Evolutionary conservation across 2,888 invertebrate species (phyloP), one percentile per base, ranked within the genome.

Genomic region (Drosophila melanosoma): DNA sequence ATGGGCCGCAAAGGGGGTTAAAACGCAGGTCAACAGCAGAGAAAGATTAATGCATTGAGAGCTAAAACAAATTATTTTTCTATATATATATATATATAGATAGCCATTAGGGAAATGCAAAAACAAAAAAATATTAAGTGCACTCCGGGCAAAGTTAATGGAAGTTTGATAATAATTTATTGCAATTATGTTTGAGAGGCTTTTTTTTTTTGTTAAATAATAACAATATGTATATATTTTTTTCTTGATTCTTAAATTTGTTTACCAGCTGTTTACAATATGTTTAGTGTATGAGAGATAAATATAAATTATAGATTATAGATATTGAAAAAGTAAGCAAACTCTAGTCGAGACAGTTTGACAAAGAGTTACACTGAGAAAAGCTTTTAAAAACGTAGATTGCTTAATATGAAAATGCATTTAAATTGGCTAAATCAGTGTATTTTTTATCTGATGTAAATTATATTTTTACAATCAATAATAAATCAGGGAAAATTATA

Each of bases 41-140:
- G 51, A 63, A 59, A 77, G 56, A 76, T 80, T 56, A 71, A 68
- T 71, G 80, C 58, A 61, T 48, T 26, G 26, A 40, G 35, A 57
- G 40, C 58, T 48, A 36, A 67, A 76, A 62, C 48, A 80, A 59
- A 76, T 64, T 68, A 62, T 65, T 40, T 58, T 61, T 58, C 51
- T 58, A 60, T 58, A 48, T 54, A 32, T 48, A n/a, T n/a, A n/a
- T n/a, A n/a, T n/a, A n/a, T n/a, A n/a, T n/a, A n/a, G 36, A 42
- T 7, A 38, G 17, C n/a, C 42, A 33, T 23, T 64, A 11, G 42
- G 45, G 42, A 53, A 38, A 51, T 53, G 29, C 45, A 40, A 26
- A 29, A 48, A 51, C 29, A 20, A 48, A 36, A 32, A 56, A 23
- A 26, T 26, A 33, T 53, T 15, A 33, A 52, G 42, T 42, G 60